Evolutionary conservation across 2,888 invertebrate species (phyloP).

Genomic region (Caenorhabditis sp.): DNA sequence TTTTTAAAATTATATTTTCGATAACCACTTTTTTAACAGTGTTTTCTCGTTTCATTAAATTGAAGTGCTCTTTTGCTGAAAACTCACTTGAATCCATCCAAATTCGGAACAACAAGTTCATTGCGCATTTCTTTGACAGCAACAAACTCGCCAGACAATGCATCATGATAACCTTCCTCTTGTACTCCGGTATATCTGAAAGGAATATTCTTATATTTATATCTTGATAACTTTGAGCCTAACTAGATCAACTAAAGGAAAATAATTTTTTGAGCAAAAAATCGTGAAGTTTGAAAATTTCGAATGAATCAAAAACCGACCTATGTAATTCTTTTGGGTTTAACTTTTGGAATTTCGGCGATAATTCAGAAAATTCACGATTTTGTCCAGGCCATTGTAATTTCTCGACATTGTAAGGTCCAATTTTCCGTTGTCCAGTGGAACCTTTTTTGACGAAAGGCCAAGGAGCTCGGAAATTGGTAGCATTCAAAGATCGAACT

Average conservation of each 20-base stretch:
- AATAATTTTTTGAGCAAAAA: no score
- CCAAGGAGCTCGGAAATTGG: constrained; percentile 66
- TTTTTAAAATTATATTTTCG: neutral
- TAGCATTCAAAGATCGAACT: constrained; percentile 59
- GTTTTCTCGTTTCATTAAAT: no score
- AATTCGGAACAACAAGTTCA: constrained; percentile 88
- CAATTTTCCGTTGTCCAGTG: constrained; percentile 65
- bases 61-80: neutral
- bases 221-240: neutral
- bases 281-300: neutral
- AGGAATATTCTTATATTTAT: neutral
- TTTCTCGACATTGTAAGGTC: constrained; percentile 60
- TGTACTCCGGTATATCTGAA: constrained; percentile 65
- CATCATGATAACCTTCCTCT: constrained; percentile 60
- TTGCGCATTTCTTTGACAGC: constrained; percentile 88
- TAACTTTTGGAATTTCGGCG: constrained; percentile 63
- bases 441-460: constrained; percentile 68
- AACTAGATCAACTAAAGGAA: no score
- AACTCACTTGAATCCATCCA: constrained; percentile 80
- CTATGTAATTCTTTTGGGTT: constrained; percentile 58
- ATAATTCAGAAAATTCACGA: constrained; percentile 67
- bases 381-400: constrained; percentile 66
- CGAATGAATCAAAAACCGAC: constrained; percentile 12
- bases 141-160: constrained; percentile 64
- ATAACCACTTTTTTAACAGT: no score